These are phyloP conservation scores for Lagopus leucura DNA, from an alignment of 2,113 vertebrate species.

Conservation along the genomic window DNA sequence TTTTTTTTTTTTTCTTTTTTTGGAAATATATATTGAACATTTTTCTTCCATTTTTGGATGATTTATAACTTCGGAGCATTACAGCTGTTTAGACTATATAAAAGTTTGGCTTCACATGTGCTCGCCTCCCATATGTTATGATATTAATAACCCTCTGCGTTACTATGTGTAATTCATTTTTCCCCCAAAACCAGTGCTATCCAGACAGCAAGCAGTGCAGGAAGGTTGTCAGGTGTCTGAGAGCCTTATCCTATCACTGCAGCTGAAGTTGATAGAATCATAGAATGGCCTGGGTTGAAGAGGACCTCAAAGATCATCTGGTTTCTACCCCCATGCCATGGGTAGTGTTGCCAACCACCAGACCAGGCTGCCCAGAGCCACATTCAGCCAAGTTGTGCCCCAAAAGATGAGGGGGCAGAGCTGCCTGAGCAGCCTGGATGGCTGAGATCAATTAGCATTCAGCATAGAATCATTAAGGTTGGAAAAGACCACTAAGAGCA, in stretches of 20 bases:
- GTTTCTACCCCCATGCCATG: too few relatives aligned
- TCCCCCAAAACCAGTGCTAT: neutral
- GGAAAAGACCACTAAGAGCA: too few relatives aligned
- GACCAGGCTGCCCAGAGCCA: too few relatives aligned
- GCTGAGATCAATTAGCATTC: neutral
- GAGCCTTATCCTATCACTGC: rapidly evolving
- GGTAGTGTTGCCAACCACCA: too few relatives aligned
- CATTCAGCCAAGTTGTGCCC: neutral
- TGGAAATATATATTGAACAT: neutral
- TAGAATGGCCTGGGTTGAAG: too few relatives aligned
- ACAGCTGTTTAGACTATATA: neutral
- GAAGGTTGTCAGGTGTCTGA: neutral
- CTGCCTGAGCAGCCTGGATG: too few relatives aligned
- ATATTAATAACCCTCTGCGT: neutral
- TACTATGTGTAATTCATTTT: neutral
- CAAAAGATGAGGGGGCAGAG: rapidly evolving
- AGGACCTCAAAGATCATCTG: too few relatives aligned
- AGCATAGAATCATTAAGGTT: too few relatives aligned
- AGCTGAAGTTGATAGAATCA: neutral
- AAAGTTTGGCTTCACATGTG: neutral
- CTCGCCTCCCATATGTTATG: neutral
- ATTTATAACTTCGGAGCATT: neutral
- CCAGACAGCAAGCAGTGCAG: neutral
- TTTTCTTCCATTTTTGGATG: neutral
- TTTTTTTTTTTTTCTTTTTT: too few relatives aligned